A percentile compares a stretch with the other conserved stretches of the same genome.
These are phyloP conservation scores for Oopsacas minuta DNA, from an alignment of 37 sponge, comb jelly and placozoan genomes.

Conservation along the genomic window DNA sequence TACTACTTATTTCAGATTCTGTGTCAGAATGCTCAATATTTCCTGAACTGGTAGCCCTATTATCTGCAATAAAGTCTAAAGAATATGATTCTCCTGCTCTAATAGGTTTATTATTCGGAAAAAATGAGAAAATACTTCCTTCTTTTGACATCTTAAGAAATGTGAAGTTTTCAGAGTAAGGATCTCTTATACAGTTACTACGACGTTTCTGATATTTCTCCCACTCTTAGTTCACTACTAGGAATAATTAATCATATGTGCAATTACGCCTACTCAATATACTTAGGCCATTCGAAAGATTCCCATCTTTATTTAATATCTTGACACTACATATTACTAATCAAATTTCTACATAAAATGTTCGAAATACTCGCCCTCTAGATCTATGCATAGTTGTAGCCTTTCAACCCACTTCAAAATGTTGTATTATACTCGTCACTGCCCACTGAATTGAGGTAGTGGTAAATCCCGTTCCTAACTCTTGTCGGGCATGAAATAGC, in stretches of 20 bases:
- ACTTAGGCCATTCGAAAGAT: too few relatives aligned
- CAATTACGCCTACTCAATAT: background rate
- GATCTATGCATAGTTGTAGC: too few relatives aligned
- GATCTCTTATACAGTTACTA: background rate
- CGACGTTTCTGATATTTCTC: background rate
- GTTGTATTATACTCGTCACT: too few relatives aligned
- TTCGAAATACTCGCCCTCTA: too few relatives aligned
- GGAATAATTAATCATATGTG: background rate
- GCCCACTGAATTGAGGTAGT: too few relatives aligned
- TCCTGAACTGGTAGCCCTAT: background rate
- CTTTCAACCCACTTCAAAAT: too few relatives aligned
- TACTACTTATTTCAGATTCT: conserved; percentile 8
- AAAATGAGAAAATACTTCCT: conserved; percentile 11
- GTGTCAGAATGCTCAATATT: conserved; percentile 13
- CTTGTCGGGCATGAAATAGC: too few relatives aligned
- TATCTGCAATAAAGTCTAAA: conserved; percentile 1
- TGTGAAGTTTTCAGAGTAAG: background rate
- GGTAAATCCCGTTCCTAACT: too few relatives aligned
- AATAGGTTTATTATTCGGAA: background rate
- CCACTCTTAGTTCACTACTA: background rate
- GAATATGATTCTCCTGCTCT: conserved; percentile 8
- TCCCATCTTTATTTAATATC: too few relatives aligned
- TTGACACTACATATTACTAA: too few relatives aligned
- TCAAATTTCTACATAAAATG: too few relatives aligned
- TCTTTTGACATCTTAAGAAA: conserved; percentile 5